Conservation (phyloP, 1,140 invertebrate genomes). For the Phortica variegata region DNA sequence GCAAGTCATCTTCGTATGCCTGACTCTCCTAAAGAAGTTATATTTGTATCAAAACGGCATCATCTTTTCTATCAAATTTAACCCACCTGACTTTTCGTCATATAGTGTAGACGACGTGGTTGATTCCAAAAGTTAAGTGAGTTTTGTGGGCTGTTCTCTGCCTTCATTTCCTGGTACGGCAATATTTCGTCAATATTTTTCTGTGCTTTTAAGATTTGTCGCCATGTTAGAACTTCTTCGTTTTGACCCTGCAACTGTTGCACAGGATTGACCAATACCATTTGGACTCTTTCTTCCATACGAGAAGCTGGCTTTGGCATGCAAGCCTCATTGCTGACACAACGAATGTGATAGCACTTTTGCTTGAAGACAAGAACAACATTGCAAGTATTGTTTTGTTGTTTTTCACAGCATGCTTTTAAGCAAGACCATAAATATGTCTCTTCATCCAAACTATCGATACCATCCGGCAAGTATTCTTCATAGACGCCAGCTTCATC, state of each 20-base stretch:
- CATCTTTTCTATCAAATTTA: background rate
- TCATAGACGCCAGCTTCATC: conserved; percentile 39
- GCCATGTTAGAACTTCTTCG: conserved; percentile 55
- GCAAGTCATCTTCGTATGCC: conserved; percentile 48
- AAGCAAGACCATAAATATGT: conserved; percentile 63
- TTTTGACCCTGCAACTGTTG: conserved; percentile 42
- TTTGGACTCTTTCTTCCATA: conserved; percentile 64
- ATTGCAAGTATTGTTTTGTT: conserved; percentile 65
- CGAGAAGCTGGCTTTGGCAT: conserved; percentile 64
- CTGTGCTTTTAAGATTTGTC: conserved; percentile 57
- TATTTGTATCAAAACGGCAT: background rate
- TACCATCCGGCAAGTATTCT: conserved; percentile 31
- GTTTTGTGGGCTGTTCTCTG: background rate
- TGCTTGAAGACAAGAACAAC: conserved; percentile 75
- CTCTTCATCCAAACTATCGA: conserved; percentile 29
- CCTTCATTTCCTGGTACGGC: conserved; percentile 25
- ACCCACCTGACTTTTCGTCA: conserved; percentile 26
- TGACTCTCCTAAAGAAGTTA: conserved; percentile 22
- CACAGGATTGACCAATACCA: conserved; percentile 76
- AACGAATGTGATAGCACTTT: conserved; percentile 76
- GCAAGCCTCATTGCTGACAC: conserved; percentile 70
- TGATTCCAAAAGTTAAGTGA: conserved; percentile 50
- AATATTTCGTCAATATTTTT: conserved; percentile 32
- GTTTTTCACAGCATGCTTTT: conserved; percentile 67
- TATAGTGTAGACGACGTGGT: conserved; percentile 31